Evolutionary conservation across 2,797 vertebrate species (phyloP).

Genomic region (Chelon auratus): DNA sequence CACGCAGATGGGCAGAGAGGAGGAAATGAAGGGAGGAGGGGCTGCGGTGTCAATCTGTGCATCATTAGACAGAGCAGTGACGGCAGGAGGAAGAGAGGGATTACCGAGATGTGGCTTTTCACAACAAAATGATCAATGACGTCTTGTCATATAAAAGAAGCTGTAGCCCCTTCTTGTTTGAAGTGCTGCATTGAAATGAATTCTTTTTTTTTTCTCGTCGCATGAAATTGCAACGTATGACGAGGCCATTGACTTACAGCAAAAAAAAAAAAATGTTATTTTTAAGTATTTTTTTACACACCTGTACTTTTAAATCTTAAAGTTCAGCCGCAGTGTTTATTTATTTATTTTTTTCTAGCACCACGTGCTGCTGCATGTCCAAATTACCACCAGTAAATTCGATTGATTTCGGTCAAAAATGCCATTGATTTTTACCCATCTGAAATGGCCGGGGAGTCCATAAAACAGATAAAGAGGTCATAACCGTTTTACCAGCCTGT

Average conservation of each 20-base stretch:
- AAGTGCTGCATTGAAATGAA: constrained; percentile 40
- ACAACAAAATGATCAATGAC: constrained; percentile 77
- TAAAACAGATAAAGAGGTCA: constrained; percentile 87
- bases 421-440: constrained; percentile 82
- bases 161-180: constrained; percentile 44
- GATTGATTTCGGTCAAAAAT: constrained; percentile 80
- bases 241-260: constrained; percentile 23
- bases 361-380: constrained; percentile 41
- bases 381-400: constrained; percentile 79
- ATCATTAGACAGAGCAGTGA: constrained; percentile 80
- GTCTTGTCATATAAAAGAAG: constrained; percentile 62
- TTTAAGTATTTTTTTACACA: constrained; percentile 6
- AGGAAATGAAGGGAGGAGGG: constrained; percentile 58
- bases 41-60: constrained; percentile 82
- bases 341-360: constrained; percentile 52
- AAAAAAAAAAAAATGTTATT: background rate
- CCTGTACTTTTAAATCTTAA: constrained; percentile 14
- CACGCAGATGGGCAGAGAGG: constrained; percentile 78
- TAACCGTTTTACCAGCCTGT: constrained; percentile 86
- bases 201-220: constrained; percentile 24
- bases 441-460: constrained; percentile 81
- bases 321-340: constrained; percentile 33
- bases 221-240: constrained; percentile 24
- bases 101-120: constrained; percentile 76
- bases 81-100: constrained; percentile 74